Evolutionary conservation across 2,888 invertebrate genomes (phyloP), one percentile per base, ranked within the genome.

Genomic region (Troides oblongomaculatus): DNA sequence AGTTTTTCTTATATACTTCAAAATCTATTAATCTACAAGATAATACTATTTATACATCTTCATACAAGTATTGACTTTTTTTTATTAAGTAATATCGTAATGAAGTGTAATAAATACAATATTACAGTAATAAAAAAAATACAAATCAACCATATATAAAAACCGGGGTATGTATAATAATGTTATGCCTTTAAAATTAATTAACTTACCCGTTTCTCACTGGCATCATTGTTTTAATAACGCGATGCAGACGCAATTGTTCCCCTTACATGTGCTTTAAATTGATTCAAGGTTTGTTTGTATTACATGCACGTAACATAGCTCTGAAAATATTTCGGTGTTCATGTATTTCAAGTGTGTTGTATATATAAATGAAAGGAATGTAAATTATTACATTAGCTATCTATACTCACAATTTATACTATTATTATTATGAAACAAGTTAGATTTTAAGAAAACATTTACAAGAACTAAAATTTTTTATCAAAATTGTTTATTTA

Each of bases 281-380:
- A 74, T 66, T 70, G 62, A 66, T 74, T 79, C 86, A 85, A 85
- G 84, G 84, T 81, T 81, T 85, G 80, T 70, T 70, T 70, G 66
- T 70, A 66, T 59, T 62, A 66, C 57, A 66, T 23, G 63, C 66
- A 66, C 66, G 46, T 53, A 59, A 23, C 30, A 25, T 58, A 36
- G 1, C 53, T 46, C 70, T 66, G 66, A 66, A 70, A 70, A 65
- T 46, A 60, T 63, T 46, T 23, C 58, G 43, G 39, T 58, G 23
- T 57, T 43, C 58, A 65, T 7, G 46, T 62, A 62, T 59, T 25
- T 25, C 59, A 25, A 30, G 50, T 50, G 14, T 50, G 10, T 17
- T 18, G 18, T 50, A 50, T 50, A 17, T 50, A 50, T 14, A 18
- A 17, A 5, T 14, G 5, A 14, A 12, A 21, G 21, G 14, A 50